Evolutionary conservation across 2,797 vertebrate genomes (phyloP).

Genomic region (Columba guinea): DNA sequence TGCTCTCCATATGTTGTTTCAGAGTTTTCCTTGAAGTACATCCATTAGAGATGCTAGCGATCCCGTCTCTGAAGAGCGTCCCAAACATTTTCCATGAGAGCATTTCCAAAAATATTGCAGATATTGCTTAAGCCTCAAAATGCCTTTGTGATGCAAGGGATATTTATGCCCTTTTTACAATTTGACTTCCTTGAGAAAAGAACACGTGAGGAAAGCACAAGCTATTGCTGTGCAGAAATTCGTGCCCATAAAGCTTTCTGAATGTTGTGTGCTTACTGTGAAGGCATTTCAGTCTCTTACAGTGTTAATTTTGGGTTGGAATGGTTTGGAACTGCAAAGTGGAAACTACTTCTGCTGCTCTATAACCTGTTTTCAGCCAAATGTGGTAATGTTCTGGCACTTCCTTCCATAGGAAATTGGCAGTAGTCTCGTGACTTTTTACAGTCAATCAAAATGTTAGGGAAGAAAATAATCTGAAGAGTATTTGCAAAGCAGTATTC

Average conservation of each 20-base stretch:
- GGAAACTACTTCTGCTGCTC: not conserved
- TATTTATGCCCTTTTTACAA: not conserved
- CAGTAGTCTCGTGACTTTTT: not conserved
- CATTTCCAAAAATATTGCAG: not conserved
- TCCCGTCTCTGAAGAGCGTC: not conserved
- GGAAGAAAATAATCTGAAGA: not conserved
- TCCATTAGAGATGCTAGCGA: not conserved
- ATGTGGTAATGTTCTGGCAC: not conserved
- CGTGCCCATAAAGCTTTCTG: not conserved
- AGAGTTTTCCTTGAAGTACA: not conserved
- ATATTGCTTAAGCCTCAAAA: not conserved
- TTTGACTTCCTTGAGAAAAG: not conserved
- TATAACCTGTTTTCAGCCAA: not conserved
- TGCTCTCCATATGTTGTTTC: constrained; percentile 31
- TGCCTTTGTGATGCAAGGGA: not conserved
- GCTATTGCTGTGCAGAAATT: not conserved
- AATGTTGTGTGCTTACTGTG: not conserved
- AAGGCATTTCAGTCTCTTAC: not conserved
- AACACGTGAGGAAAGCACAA: not conserved
- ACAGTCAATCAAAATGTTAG: not conserved
- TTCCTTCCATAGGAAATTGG: not conserved
- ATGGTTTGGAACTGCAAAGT: not conserved
- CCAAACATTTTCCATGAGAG: not conserved
- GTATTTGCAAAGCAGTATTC: not conserved
- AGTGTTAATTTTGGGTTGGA: not conserved